Evolutionary conservation across 2,113 vertebrate species (phyloP).

Genomic region (Pseudorectes ferrugineus): DNA sequence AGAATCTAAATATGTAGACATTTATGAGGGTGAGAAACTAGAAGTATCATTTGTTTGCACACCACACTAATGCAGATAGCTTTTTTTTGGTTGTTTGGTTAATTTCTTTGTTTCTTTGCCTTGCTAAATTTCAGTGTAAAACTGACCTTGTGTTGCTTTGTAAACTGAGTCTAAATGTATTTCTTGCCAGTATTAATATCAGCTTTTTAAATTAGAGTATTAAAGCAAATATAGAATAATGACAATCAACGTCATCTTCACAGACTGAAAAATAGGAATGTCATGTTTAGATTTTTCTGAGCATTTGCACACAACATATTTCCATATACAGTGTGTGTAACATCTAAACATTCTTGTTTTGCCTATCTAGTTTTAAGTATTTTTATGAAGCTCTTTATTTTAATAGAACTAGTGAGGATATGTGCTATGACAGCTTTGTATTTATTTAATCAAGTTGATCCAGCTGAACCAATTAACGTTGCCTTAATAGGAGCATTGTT

Average conservation of each 20-base stretch:
- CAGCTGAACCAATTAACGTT: background rate
- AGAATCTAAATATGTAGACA: background rate
- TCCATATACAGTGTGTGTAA: background rate
- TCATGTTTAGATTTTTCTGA: background rate
- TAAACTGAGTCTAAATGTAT: background rate
- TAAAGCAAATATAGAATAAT: background rate
- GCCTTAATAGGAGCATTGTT: background rate
- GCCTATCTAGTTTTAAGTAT: background rate
- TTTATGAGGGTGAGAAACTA: background rate
- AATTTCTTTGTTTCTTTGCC: background rate
- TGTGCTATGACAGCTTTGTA: background rate
- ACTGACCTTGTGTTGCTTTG: background rate
- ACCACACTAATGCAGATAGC: background rate
- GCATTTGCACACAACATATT: background rate
- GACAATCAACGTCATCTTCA: background rate
- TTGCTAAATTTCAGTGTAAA: background rate
- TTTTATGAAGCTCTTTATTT: background rate
- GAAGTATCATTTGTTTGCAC: background rate
- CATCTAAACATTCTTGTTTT: background rate
- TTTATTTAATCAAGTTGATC: background rate
- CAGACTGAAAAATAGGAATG: background rate
- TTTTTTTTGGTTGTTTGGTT: background rate
- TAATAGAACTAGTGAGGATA: background rate
- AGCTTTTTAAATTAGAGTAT: background rate
- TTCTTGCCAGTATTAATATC: background rate